Evolutionary conservation across 2,113 vertebrate genomes (phyloP).

Genomic region (Eublepharis macularius): DNA sequence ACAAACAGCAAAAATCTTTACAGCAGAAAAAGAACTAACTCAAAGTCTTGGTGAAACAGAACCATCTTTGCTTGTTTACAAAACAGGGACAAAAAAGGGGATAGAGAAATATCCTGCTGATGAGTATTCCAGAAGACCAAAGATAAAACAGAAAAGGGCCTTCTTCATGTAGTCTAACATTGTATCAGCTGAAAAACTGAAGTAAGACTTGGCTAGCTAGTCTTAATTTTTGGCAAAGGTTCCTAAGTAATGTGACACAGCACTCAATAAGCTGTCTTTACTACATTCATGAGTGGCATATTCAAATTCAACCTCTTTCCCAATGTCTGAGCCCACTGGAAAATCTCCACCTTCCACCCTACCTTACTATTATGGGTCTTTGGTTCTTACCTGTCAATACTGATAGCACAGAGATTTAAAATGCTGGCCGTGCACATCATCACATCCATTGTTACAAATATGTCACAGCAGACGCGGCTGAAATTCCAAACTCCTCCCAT

Average conservation of each 20-base stretch:
- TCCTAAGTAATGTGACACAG: neutral
- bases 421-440: conserved; percentile 99
- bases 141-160: too few species aligned
- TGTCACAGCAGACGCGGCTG: conserved; percentile 88
- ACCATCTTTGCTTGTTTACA: too few species aligned
- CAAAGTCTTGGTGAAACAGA: too few species aligned
- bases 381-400: conserved; percentile 91
- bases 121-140: too few species aligned
- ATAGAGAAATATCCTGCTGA: too few species aligned
- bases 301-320: neutral
- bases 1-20: too few species aligned
- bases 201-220: too few species aligned
- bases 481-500: conserved; percentile 91
- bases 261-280: neutral
- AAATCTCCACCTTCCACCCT: neutral
- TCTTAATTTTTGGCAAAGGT: neutral
- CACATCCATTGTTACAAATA: conserved; percentile 94
- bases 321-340: neutral
- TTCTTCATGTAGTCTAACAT: too few species aligned
- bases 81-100: too few species aligned
- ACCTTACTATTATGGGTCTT: neutral
- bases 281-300: rapidly evolving
- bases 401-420: conserved; percentile 96
- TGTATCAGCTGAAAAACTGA: too few species aligned
- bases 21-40: too few species aligned